Conservation (phyloP, 2,797 vertebrate genomes). For the Decapterus maruadsi region DNA sequence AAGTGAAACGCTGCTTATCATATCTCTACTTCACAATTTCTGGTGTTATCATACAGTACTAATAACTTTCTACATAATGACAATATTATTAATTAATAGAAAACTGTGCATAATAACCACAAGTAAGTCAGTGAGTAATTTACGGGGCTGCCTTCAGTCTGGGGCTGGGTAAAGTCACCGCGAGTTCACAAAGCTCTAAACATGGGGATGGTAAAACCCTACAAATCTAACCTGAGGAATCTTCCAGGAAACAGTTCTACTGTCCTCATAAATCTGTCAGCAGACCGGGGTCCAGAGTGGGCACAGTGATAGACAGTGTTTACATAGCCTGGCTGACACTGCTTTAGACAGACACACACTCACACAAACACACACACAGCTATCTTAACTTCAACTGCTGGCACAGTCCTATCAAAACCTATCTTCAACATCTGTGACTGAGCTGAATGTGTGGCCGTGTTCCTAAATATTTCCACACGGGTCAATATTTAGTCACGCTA, state of each 20-base stretch:
- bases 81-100: no score
- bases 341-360: slow-evolving; percentile 6
- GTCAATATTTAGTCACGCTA: slow-evolving; percentile 35
- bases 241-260: slow-evolving; percentile 39
- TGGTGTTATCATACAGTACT: neutral
- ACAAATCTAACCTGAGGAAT: slow-evolving; percentile 7
- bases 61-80: neutral
- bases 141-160: neutral
- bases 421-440: slow-evolving; percentile 41
- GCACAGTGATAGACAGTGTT: slow-evolving; percentile 45
- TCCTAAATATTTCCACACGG: slow-evolving; percentile 37
- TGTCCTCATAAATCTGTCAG: slow-evolving; percentile 59
- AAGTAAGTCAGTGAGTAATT: neutral
- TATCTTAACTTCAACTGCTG: slow-evolving; percentile 16
- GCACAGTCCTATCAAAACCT: slow-evolving; percentile 16
- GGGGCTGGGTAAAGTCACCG: slow-evolving; percentile 5
- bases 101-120: neutral
- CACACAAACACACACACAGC: slow-evolving; percentile 1
- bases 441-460: slow-evolving; percentile 27
- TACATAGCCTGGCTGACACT: slow-evolving; percentile 40
- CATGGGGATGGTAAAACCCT: neutral
- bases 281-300: slow-evolving; percentile 7
- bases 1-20: neutral
- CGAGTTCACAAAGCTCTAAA: slow-evolving; percentile 26
- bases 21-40: neutral